These are phyloP conservation scores for Myotis daubentonii DNA, from an alignment of 2,797 vertebrate genomes.

Conservation along the genomic window DNA sequence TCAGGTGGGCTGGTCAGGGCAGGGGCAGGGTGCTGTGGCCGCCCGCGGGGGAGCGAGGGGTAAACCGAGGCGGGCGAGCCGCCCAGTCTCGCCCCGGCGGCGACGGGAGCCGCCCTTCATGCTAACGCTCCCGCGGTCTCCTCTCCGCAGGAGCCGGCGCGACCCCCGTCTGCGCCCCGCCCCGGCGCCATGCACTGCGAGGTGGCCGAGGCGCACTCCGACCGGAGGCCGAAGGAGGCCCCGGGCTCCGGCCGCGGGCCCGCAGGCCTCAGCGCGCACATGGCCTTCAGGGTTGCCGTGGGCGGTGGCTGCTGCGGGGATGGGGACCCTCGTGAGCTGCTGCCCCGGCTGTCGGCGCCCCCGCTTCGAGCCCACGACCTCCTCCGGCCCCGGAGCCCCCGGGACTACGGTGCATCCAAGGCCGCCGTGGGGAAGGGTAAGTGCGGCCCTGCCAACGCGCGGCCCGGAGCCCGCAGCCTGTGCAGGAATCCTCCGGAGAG, in stretches of 20 bases:
- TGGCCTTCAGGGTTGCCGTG: constrained; percentile 85
- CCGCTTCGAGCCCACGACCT: constrained; percentile 61
- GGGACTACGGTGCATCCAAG: constrained; percentile 67
- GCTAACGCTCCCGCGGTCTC: constrained; percentile 58
- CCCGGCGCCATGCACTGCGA: constrained; percentile 85
- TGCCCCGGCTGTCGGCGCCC: constrained; percentile 30
- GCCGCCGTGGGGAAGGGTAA: constrained; percentile 71
- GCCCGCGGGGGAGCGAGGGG: neutral
- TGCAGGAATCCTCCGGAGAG: neutral
- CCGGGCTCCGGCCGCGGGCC: constrained; percentile 46
- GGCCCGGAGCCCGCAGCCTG: neutral
- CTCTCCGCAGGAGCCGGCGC: constrained; percentile 64
- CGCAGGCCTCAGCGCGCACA: constrained; percentile 72
- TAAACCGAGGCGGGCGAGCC: neutral
- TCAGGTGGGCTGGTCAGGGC: neutral
- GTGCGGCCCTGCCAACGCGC: neutral
- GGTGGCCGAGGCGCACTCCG: constrained; percentile 77
- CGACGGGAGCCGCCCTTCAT: neutral
- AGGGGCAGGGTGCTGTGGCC: neutral
- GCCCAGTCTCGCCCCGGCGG: neutral
- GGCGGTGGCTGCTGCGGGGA: constrained; percentile 72
- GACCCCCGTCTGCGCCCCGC: constrained; percentile 45
- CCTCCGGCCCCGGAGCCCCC: constrained; percentile 71
- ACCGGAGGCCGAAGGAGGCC: constrained; percentile 78
- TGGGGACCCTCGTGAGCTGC: constrained; percentile 43